A percentile compares a stretch with the other conserved stretches of the same genome.
These are phyloP conservation scores for Artemia franciscana DNA, from an alignment of 1,140 invertebrate species.

Conservation along the genomic window DNA sequence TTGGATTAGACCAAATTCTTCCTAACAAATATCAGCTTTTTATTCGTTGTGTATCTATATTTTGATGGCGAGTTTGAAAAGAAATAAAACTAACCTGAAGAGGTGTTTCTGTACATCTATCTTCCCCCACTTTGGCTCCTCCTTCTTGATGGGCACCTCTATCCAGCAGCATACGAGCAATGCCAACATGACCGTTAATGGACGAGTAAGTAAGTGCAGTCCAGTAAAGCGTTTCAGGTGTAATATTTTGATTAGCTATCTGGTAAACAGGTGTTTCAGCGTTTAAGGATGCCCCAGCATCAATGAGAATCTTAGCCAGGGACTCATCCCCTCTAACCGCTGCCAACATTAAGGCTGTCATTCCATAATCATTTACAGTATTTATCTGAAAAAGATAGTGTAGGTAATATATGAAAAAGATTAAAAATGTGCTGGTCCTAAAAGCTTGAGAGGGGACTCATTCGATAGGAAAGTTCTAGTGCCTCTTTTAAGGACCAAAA, in stretches of 20 bases:
- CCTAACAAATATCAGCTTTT: no score
- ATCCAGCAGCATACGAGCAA: slow-evolving; percentile 35
- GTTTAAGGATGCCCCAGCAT: slow-evolving; percentile 50
- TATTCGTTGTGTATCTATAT: no score
- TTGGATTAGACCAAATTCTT: no score
- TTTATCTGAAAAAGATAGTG: no score
- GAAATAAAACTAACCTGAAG: slow-evolving; percentile 38
- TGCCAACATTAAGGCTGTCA: slow-evolving; percentile 57
- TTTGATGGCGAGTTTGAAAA: no score
- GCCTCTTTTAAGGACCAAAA: background rate
- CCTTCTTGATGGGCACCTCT: slow-evolving; percentile 62
- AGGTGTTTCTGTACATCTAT: slow-evolving; percentile 61
- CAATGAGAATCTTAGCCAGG: slow-evolving; percentile 37
- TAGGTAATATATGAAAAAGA: no score
- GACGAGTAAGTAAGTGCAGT: slow-evolving; percentile 46
- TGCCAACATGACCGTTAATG: slow-evolving; percentile 26
- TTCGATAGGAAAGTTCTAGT: background rate
- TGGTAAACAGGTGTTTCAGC: slow-evolving; percentile 33
- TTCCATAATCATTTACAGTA: slow-evolving; percentile 48
- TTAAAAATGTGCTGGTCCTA: no score
- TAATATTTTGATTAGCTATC: slow-evolving; percentile 19
- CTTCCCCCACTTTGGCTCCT: slow-evolving; percentile 48
- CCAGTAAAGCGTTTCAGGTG: slow-evolving; percentile 50
- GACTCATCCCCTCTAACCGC: slow-evolving; percentile 51
- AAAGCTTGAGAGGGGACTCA: no score